phyloP scores from a whole-genome alignment of 2,888 invertebrate species.

The Malachius bipustulatus region DNA sequence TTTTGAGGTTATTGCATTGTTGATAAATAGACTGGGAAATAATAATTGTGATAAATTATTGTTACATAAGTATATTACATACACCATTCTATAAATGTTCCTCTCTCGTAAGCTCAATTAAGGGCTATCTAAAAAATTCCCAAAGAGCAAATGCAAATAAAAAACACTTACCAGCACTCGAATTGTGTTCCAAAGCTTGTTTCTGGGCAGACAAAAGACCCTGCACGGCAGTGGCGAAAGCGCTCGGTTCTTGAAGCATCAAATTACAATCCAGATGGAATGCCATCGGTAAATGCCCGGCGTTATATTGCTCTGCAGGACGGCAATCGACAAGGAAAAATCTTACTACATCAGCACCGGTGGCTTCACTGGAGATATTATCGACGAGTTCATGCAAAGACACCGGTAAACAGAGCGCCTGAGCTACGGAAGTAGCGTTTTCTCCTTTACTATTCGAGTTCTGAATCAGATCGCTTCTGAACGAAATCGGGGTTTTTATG shows the following conservation, averaged over 20 bases:
- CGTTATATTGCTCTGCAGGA: slow-evolving; percentile 92
- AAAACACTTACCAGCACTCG: slow-evolving; percentile 48
- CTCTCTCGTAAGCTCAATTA: too few species aligned
- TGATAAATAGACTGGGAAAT: too few species aligned
- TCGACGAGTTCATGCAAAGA: slow-evolving; percentile 86
- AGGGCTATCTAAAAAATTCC: too few species aligned
- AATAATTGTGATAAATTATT: too few species aligned
- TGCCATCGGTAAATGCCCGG: slow-evolving; percentile 92
- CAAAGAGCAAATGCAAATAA: too few species aligned
- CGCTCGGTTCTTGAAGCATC: slow-evolving; percentile 92
- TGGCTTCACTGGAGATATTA: slow-evolving; percentile 56
- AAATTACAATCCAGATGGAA: slow-evolving; percentile 96
- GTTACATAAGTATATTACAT: too few species aligned
- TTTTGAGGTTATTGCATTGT: too few species aligned
- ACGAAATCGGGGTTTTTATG: slow-evolving; percentile 83
- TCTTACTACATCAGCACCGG: slow-evolving; percentile 50
- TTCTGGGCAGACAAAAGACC: slow-evolving; percentile 81
- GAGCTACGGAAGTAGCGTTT: slow-evolving; percentile 29
- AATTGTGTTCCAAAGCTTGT: slow-evolving; percentile 75
- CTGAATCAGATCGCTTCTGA: slow-evolving; percentile 69
- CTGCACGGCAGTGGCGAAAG: slow-evolving; percentile 89
- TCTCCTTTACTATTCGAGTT: slow-evolving; percentile 31
- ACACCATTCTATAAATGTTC: too few species aligned
- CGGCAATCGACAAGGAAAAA: slow-evolving; percentile 97
- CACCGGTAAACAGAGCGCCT: slow-evolving; percentile 92